Base-by-base conservation (phyloP, 2,888 invertebrate species). In the Hofmannophila pseudospretella region DNA sequence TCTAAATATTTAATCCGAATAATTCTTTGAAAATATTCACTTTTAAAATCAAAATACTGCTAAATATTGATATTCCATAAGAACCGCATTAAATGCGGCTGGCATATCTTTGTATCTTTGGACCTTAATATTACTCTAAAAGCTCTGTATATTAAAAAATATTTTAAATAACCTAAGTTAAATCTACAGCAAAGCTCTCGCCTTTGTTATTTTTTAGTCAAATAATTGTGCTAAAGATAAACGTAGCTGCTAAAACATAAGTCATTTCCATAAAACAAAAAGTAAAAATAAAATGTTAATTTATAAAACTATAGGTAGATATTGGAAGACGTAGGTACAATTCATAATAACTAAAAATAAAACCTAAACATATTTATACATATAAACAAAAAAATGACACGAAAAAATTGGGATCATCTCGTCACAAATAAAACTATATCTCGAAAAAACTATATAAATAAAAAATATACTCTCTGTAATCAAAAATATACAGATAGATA, bases 401-500 rank as follows among this genome's bases (percentile, higher is more conserved):
- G 45, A n/a, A 44, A 43, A 49, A 40, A 38, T 30, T 44, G 44
- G 47, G 48, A 38, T 34, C 22, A 34, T 35, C 35, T 34, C 22
- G 31, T 35, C 35, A 38, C 31, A 34, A 42, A 27, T 27, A 27
- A 13, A 42, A 32, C n/a, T 27, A 27, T 11, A 27, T 36, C 10
- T 30, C 49, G 55, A 58, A 50, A 48, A 43, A 49, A 47, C 31
- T 49, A 47, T 48, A 56, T 51, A 56, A 51, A 53, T 45, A 48
- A 56, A 57, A 59, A 59, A 58, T 59, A 61, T 67, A 51, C 46
- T 32, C 44, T 51, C 65, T 63, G 69, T 58, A 72, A 61, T 71
- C 76, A 79, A 79, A 82, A 78, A 82, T 78, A 78, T 80, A 78
- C 77, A 81, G 67, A 78, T 76, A 81, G 67, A 81, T 61, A 74